Evolutionary conservation across 2,888 invertebrate species (phyloP).

Genomic region (Lasioglossum marginatum): DNA sequence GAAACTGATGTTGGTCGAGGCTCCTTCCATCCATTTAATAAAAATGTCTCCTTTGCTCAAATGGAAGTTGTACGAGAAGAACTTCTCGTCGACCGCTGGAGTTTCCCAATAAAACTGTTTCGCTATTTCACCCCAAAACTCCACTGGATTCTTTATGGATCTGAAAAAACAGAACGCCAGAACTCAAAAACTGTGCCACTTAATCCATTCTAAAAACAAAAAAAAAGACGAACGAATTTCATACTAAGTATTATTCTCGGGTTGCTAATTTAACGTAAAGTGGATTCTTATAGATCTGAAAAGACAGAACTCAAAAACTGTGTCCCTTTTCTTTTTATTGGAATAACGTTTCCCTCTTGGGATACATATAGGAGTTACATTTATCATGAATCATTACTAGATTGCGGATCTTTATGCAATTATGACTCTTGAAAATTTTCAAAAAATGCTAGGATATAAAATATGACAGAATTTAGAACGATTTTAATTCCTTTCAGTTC

Average conservation of each 20-base stretch:
- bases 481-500: too few relatives aligned
- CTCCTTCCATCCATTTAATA: slow-evolving; percentile 98
- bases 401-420: too few relatives aligned
- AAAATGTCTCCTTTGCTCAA: slow-evolving; percentile 94
- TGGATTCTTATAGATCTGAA: background rate
- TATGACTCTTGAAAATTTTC: too few relatives aligned
- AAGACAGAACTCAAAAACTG: background rate
- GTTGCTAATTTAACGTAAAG: background rate
- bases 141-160: slow-evolving; percentile 86
- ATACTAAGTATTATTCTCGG: background rate
- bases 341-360: background rate
- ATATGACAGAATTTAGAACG: too few relatives aligned
- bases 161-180: background rate
- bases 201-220: background rate
- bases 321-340: background rate
- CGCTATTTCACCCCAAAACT: slow-evolving; percentile 97
- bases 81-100: slow-evolving; percentile 90
- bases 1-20: slow-evolving; percentile 97
- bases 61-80: slow-evolving; percentile 97
- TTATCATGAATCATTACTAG: background rate
- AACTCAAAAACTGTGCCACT: background rate
- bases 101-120: slow-evolving; percentile 97
- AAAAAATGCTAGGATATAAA: too few relatives aligned
- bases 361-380: background rate
- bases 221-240: background rate